phyloP scores from a whole-genome alignment of 1,140 invertebrate species.

The Caligus rogercresseyi region DNA sequence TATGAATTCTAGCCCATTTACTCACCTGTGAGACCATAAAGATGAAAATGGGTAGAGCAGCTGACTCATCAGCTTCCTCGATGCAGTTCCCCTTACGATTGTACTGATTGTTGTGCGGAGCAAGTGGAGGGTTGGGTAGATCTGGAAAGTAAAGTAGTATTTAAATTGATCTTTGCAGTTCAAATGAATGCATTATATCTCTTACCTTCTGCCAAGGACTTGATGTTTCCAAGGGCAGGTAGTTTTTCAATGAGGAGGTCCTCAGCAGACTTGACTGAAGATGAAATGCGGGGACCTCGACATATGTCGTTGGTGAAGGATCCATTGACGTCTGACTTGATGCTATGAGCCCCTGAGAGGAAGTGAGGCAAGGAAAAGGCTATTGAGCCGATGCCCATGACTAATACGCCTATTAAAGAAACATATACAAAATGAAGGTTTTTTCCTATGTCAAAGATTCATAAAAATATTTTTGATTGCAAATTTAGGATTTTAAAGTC shows the following conservation, averaged over 20 bases:
- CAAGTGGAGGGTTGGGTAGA: conserved; percentile 45
- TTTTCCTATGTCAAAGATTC: background rate
- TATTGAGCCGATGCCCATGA: conserved; percentile 36
- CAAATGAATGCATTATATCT: background rate
- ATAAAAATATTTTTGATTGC: conserved; percentile 1
- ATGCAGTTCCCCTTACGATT: conserved; percentile 53
- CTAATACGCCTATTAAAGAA: conserved; percentile 28
- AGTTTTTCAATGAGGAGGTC: conserved; percentile 23
- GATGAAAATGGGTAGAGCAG: conserved; percentile 32
- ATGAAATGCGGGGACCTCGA: conserved; percentile 27
- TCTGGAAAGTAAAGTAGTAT: conserved; percentile 29
- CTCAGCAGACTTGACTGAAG: background rate
- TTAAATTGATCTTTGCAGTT: too few species aligned
- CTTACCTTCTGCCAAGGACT: conserved; percentile 8
- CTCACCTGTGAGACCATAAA: conserved; percentile 31
- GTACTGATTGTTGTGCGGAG: conserved; percentile 48
- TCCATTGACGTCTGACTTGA: conserved; percentile 40
- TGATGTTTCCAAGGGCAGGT: conserved; percentile 21
- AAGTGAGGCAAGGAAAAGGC: conserved; percentile 37
- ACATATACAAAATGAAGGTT: background rate
- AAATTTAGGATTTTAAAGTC: too few species aligned
- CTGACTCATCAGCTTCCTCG: conserved; percentile 38
- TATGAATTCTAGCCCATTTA: too few species aligned
- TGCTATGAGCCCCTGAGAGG: conserved; percentile 29
- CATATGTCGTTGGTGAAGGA: conserved; percentile 58